Base-by-base conservation (phyloP, 2,888 invertebrate genomes). In the Sphecodes monilicornis region DNA sequence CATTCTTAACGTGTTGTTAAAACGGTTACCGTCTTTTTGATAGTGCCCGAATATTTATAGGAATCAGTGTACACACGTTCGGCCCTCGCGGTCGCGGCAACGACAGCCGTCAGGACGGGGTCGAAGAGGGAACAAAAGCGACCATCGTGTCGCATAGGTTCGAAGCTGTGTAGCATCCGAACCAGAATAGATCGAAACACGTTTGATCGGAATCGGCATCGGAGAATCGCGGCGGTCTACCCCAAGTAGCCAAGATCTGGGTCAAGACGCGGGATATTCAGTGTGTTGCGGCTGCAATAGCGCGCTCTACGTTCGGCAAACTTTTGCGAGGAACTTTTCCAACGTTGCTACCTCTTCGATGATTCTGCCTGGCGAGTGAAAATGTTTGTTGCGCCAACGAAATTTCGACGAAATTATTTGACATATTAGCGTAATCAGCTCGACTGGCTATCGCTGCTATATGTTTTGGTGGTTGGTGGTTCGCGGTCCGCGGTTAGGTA, bases 81-180 rank as follows among this genome's bases (percentile, higher is more conserved):
- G 43, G 26, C 1, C 11, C n/a, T 16, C 4, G 16, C 41, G n/a
- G 26, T 11, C 5, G 46, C 18, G 18, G 46, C 16, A 10, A n/a
- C n/a, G n/a, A n/a, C n/a, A n/a, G n/a, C 46, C 46, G 46, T 16
- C 26, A 16, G 18, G 1, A 60, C 50, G 18, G 43, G 32, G 72
- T 73, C 64, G 60, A 41, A 76, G 57, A 39, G 41, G 68, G 78
- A 76, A 86, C 78, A 78, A 80, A 78, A 80, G 78, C 60, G 46
- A 36, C n/a, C 22, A 29, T 16, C 43, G 16, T 43, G 43, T 26
- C 39, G 50, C 18, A 5, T 18, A 29, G 70, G 72, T 70, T 77
- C 32, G 73, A 73, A 71, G 74, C 46, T 26, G 78, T 5, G 72
- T 29, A 32, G 54, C 54, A 18, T 1, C n/a, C 22, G 43, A 70